Conservation (phyloP, 2,888 invertebrate genomes). For the Homarus gammarus region DNA sequence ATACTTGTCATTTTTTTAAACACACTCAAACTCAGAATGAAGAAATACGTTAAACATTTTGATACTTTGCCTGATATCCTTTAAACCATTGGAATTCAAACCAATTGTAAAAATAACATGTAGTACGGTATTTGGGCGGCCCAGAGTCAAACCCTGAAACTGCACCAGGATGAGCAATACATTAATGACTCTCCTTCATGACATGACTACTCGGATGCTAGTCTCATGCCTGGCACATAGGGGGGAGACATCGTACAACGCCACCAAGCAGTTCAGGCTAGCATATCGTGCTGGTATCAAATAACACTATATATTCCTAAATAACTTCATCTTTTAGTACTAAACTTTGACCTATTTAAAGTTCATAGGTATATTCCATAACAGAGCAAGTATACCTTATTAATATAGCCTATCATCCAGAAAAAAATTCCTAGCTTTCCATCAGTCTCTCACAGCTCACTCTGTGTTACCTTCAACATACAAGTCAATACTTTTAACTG, state of each 20-base stretch:
- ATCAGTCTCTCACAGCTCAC: slow-evolving; percentile 7
- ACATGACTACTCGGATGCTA: slow-evolving; percentile 26
- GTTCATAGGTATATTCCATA: neutral
- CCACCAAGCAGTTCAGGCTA: slow-evolving; percentile 68
- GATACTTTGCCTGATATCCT: neutral
- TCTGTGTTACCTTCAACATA: neutral
- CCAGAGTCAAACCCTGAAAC: slow-evolving; percentile 39
- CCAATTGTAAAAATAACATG: neutral
- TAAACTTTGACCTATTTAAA: neutral
- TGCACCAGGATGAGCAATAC: slow-evolving; percentile 40
- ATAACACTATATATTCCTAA: slow-evolving; percentile 18
- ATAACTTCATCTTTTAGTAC: slow-evolving; percentile 53
- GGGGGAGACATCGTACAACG: slow-evolving; percentile 64
- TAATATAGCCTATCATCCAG: neutral
- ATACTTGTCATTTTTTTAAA: neutral
- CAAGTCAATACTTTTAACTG: neutral
- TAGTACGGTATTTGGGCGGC: slow-evolving; percentile 31
- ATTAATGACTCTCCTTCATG: slow-evolving; percentile 5
- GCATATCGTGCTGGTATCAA: neutral
- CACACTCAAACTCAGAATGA: slow-evolving; percentile 20
- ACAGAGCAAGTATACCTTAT: slow-evolving; percentile 19
- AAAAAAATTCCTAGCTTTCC: neutral
- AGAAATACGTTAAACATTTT: neutral
- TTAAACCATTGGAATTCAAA: neutral
- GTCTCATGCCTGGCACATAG: slow-evolving; percentile 67